Base-by-base conservation (phyloP, 2,888 invertebrate species). In the Gastrophysa polygoni region DNA sequence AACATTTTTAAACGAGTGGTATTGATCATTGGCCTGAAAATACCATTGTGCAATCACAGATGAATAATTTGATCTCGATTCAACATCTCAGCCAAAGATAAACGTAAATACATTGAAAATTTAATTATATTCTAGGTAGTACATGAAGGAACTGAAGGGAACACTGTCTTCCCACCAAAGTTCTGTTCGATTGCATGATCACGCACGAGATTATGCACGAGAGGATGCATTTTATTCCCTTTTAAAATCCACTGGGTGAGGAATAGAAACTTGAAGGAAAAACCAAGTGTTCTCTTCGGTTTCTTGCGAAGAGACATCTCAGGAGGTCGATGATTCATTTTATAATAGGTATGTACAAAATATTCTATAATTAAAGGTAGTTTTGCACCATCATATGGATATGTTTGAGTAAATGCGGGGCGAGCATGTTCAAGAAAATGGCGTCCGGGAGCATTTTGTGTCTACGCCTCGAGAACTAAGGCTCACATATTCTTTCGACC, bases 331-430 rank as follows among this genome's bases (percentile, higher is more conserved):
- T 18, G 49, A 38, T 52, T 46, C 49, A 59, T 63, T 32, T 56
- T 46, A 63, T 62, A 66, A 68, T 67, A 70, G 47, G 54, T 72
- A 72, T 72, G 58, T 73, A 73, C 72, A 73, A 63, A 67, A 61
- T 65, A 69, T 69, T 68, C 68, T 70, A 66, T 68, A 71, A 64
- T 71, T 64, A 69, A 73, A 73, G 72, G 72, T 74, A 72, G 71
- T 72, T 78, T 79, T 80, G 81, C 80, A 80, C 80, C 80, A 79
- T 81, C 71, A 68, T 76, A 73, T 77, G 80, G 80, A 81, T 81
- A 81, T 81, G 80, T 81, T 78, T 78, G 75, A 78, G 79, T 80
- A 72, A 70, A 73, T 70, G 71, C 71, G 68, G 77, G 78, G 75
- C 72, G 74, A 77, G 77, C 76, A 71, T 75, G 55, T 55, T 54